Evolutionary conservation across 1,140 invertebrate genomes (phyloP).

Genomic region (Bombus pascuorum): DNA sequence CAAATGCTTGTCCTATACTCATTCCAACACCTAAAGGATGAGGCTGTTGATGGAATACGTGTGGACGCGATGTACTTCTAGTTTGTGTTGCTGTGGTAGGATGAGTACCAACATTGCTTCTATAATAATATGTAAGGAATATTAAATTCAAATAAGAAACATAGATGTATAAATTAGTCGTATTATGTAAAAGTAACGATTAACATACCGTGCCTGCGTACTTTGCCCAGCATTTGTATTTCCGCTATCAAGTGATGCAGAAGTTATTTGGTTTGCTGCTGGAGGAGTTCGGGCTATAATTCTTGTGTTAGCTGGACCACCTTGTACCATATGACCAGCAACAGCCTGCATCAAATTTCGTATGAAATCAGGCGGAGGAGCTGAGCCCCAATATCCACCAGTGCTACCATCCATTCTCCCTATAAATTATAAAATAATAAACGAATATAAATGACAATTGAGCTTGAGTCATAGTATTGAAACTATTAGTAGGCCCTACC

Average conservation of each 20-base stretch:
- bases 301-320: slow-evolving; percentile 56
- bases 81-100: slow-evolving; percentile 87
- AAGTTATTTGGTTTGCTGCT: slow-evolving; percentile 31
- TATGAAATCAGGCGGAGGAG: slow-evolving; percentile 82
- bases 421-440: neutral
- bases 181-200: neutral
- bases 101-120: slow-evolving; percentile 85
- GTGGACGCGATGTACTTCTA: slow-evolving; percentile 86
- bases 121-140: slow-evolving; percentile 45
- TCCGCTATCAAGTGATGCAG: slow-evolving; percentile 53
- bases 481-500: slow-evolving; percentile 16
- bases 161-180: neutral
- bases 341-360: slow-evolving; percentile 86
- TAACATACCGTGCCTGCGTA: slow-evolving; percentile 81
- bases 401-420: slow-evolving; percentile 52
- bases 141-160: neutral
- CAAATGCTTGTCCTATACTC: slow-evolving; percentile 76
- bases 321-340: slow-evolving; percentile 72
- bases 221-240: slow-evolving; percentile 79
- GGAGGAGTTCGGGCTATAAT: slow-evolving; percentile 47
- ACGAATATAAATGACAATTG: neutral
- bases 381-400: slow-evolving; percentile 68
- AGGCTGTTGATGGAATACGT: slow-evolving; percentile 82
- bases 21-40: slow-evolving; percentile 77
- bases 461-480: neutral